Evolutionary conservation across 1,140 invertebrate species (phyloP), one percentile per base, ranked within the genome.

Genomic region (Ceratina japonica): DNA sequence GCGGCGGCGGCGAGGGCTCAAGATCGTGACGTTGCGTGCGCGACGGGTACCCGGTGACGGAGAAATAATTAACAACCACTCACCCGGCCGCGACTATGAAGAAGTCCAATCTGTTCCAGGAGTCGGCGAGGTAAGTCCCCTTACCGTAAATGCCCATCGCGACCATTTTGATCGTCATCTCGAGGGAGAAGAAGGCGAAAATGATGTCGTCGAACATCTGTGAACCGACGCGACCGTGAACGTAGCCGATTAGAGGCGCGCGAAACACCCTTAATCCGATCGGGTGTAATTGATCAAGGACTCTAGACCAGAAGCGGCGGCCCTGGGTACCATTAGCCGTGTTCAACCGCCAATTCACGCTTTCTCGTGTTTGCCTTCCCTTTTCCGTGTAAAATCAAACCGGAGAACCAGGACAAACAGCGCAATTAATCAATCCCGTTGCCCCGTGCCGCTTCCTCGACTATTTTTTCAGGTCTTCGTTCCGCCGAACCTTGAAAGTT

Each of bases 61-160:
- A 24, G 20, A 62, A 1, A 72, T 27, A 76, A 75, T 56, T 13
- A 24, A 79, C 44, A 76, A 79, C 51, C 80, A 87, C 95, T 95
- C 93, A 98, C 97, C 99, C 99, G 72, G 98, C 97, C 76, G 98
- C 87, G 2, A 99, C 98, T 89, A 99, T 99, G 93, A 99, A 99
- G 92, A 98, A 98, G 92, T 99, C 99, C 77, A 99, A 94, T 88
- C 98, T 95, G 93, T 99, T 99, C 98, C 97, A 99, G 0, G 98
- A 98, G 90, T 99, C 99, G 0, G 97, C 98, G 81, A 99, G 94
- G 92, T 99, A 99, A 0, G 98, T 97, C 44, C 97, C 96, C 90
- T 97, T 97, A 22, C 98, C 98, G 85, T 96, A 97, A 64, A 99
- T 95, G n/a, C 98, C 99, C 98, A 99, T 99, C 18, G 98, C 99